Percentiles rank a stretch among this genome's conserved stretches.
Evolutionary conservation across 2,888 invertebrate genomes (phyloP).

Genomic region (Odontocolon sp.): DNA sequence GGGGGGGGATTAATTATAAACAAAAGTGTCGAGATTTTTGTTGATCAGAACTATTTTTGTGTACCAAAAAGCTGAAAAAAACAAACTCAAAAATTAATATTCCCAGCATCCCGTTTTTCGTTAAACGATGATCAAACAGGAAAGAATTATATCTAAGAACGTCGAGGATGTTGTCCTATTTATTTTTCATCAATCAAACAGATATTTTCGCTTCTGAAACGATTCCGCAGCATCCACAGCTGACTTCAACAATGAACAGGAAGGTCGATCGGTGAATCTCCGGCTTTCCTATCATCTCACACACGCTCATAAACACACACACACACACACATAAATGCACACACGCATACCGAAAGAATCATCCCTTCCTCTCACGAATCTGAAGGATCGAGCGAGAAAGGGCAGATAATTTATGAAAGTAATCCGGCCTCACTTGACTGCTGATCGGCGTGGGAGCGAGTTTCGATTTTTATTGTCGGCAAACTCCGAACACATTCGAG

Average conservation of each 20-base stretch:
- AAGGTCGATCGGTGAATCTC: constrained; percentile 40
- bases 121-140: not conserved
- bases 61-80: no score
- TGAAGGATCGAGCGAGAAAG: constrained; percentile 18
- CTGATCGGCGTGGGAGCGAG: constrained; percentile 80
- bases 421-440: constrained; percentile 78
- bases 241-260: constrained; percentile 26
- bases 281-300: constrained; percentile 25
- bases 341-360: not conserved
- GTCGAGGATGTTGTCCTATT: constrained; percentile 1
- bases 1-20: no score
- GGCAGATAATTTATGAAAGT: constrained; percentile 76
- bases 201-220: not conserved
- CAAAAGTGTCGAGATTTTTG: no score
- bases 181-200: constrained; percentile 17
- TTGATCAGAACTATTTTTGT: no score
- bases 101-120: not conserved
- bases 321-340: constrained; percentile 14
- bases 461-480: constrained; percentile 70
- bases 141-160: not conserved
- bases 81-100: no score
- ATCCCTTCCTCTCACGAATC: constrained; percentile 14
- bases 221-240: not conserved
- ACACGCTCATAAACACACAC: not conserved
- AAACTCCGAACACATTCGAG: constrained; percentile 16